Evolutionary conservation across 2,113 vertebrate species (phyloP), one percentile per base, ranked within the genome.

Genomic region (Nothoprocta pentlandii): DNA sequence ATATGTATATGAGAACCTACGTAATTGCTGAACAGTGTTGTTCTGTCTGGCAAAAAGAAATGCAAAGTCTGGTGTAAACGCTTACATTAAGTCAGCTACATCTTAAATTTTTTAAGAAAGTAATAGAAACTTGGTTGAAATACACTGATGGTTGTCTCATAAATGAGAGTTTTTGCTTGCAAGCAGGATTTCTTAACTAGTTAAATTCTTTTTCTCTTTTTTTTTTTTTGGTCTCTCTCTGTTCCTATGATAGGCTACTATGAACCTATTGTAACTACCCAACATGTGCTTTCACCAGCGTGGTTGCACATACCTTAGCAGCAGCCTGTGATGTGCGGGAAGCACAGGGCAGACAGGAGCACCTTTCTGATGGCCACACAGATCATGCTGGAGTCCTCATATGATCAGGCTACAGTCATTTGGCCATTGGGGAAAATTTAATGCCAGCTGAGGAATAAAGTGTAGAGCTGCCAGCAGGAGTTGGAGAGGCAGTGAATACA

Each of bases 51-150:
- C 54, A 69, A 62, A 80, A 66, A 74, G 19, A 77, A 88, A 44
- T 61, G 41, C 44, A 89, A 83, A 84, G 78, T 71, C 54, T 78
- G 36, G n/a, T 87, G 21, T 49, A 61, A 84, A 78, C 61, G 26
- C 3, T 91, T 62, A 21, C 49, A 9, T 20, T 67, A 92, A 92
- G n/a, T 82, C 62, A 85, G 15, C 28, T 64, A 9, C 26, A 67
- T 39, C 41, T 61, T 70, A 41, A 12, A 41, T 88, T 85, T 44
- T 79, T 78, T 75, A 34, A 30, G 49, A 64, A 32, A 25, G 8
- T 39, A 54, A 16, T 54, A 63, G 14, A 71, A 63, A 20, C 42
- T 68, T 36, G 10, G 12, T 44, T 86, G 68, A 94, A 94, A 59
- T 26, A 82, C 12, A 32, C 12, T 73, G 14, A 16, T 59, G 22